These are phyloP conservation scores for Drusus annulatus DNA, from an alignment of 1,140 invertebrate genomes.

Conservation along the genomic window DNA sequence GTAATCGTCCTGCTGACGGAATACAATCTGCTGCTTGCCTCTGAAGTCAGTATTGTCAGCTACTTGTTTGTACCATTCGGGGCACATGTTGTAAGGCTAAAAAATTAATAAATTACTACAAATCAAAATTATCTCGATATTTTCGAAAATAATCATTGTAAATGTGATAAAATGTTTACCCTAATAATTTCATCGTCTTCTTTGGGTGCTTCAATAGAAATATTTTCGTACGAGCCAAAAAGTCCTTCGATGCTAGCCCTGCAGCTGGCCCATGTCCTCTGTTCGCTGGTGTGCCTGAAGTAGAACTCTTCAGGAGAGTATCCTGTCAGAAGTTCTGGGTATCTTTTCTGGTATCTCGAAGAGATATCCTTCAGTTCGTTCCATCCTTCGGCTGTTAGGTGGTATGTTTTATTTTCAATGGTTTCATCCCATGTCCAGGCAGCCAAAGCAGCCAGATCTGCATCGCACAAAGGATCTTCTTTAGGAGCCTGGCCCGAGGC, in stretches of 20 bases:
- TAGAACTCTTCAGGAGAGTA: constrained; percentile 61
- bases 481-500: neutral
- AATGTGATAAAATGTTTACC: constrained; percentile 24
- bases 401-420: constrained; percentile 25
- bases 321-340: constrained; percentile 29
- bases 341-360: constrained; percentile 23
- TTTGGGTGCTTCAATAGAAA: constrained; percentile 60
- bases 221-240: constrained; percentile 71
- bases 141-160: too few species aligned
- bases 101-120: constrained; percentile 43
- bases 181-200: constrained; percentile 65
- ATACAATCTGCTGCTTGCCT: constrained; percentile 37
- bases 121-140: too few species aligned
- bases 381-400: constrained; percentile 44
- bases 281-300: constrained; percentile 79
- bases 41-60: constrained; percentile 24
- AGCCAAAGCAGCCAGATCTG: constrained; percentile 34
- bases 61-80: constrained; percentile 32
- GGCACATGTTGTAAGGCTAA: constrained; percentile 46
- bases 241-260: constrained; percentile 77
- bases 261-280: constrained; percentile 78
- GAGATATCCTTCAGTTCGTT: constrained; percentile 39
- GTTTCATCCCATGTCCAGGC: constrained; percentile 46
- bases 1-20: constrained; percentile 43
- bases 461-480: constrained; percentile 23